Evolutionary conservation across 2,113 vertebrate species (phyloP).

Genomic region (Sitta europaea): DNA sequence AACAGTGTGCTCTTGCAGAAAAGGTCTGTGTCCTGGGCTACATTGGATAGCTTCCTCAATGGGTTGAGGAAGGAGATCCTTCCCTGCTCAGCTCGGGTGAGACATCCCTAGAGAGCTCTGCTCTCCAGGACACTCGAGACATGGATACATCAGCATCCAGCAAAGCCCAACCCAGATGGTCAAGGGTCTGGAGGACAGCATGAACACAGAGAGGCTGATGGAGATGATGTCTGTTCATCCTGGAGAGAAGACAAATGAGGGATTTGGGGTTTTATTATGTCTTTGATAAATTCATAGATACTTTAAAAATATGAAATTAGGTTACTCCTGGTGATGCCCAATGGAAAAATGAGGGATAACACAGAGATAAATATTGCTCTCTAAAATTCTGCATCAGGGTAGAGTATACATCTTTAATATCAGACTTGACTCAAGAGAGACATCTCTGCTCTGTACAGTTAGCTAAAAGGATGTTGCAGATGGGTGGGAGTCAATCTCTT

Average conservation of each 20-base stretch:
- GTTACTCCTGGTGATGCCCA: not conserved
- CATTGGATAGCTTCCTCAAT: not conserved
- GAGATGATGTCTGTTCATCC: not conserved
- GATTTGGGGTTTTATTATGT: accelerated
- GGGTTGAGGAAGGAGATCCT: not conserved
- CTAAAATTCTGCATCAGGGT: not conserved
- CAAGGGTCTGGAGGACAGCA: not conserved
- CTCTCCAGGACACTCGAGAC: accelerated
- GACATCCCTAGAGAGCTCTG: not conserved
- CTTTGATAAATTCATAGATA: not conserved
- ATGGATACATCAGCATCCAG: accelerated
- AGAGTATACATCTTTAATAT: not conserved
- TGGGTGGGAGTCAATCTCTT: not conserved
- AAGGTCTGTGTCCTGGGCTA: not conserved
- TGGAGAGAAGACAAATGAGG: not conserved
- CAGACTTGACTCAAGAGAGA: not conserved
- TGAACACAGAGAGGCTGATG: not conserved
- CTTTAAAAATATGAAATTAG: not conserved
- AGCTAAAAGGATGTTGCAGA: not conserved
- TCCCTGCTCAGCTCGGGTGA: not conserved
- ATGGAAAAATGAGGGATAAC: not conserved
- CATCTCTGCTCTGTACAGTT: not conserved
- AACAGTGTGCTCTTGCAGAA: not conserved
- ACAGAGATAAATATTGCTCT: accelerated
- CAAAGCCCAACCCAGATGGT: not conserved